Evolutionary conservation across 2,888 invertebrate genomes (phyloP).

Genomic region (Pollenia labialis): DNA sequence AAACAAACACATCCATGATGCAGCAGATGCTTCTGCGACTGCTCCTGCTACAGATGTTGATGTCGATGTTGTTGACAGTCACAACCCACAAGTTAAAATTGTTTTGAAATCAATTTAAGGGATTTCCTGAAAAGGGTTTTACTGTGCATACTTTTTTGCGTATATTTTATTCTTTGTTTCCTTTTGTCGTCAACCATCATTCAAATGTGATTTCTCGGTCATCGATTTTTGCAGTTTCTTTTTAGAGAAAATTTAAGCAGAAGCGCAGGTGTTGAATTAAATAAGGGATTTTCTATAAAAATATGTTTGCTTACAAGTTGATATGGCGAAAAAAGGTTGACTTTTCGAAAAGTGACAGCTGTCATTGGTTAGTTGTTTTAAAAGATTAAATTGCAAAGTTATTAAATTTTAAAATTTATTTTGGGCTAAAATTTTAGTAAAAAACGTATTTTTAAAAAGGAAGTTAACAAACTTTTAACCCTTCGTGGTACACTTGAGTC

Average conservation of each 20-base stretch:
- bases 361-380: background rate
- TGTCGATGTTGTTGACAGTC: slow-evolving; percentile 55
- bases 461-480: too few species aligned
- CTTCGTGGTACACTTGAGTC: too few species aligned
- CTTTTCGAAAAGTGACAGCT: background rate
- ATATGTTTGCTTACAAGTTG: background rate
- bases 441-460: too few species aligned
- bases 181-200: background rate
- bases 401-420: too few species aligned
- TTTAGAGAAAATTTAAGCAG: background rate
- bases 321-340: background rate
- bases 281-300: background rate
- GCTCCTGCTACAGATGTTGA: slow-evolving; percentile 11
- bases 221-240: slow-evolving; percentile 25
- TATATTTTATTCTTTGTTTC: background rate
- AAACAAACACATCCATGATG: slow-evolving; percentile 41
- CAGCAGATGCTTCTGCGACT: background rate
- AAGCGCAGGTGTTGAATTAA: background rate
- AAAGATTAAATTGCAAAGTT: too few species aligned
- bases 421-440: too few species aligned
- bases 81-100: slow-evolving; percentile 70
- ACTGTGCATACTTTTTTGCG: slow-evolving; percentile 11
- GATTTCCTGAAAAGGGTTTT: slow-evolving; percentile 53
- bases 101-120: slow-evolving; percentile 68
- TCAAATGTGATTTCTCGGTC: slow-evolving; percentile 39